These are phyloP conservation scores for Branchipolynoe longqiensis DNA, from an alignment of 2,888 invertebrate species.

Conservation along the genomic window DNA sequence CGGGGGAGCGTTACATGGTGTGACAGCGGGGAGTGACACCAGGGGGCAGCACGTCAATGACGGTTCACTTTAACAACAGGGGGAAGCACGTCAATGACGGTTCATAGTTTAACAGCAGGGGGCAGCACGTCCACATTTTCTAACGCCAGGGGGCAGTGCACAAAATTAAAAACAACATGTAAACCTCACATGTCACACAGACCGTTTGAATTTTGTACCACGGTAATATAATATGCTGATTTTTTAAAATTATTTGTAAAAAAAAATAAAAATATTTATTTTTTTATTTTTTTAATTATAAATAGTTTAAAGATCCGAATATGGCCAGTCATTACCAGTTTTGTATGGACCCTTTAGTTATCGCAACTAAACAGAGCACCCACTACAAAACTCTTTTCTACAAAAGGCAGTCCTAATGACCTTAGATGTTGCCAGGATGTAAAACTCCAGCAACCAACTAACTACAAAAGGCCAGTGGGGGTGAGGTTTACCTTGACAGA, in stretches of 20 bases:
- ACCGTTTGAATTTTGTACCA: no score
- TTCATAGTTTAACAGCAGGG: neutral
- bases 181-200: neutral
- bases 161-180: no score
- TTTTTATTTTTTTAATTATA: neutral
- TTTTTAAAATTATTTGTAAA: neutral
- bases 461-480: neutral
- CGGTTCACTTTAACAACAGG: neutral
- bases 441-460: no score
- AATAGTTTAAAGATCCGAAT: neutral
- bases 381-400: no score
- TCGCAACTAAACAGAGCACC: no score
- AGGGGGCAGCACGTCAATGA: neutral
- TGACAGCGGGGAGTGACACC: conserved; percentile 18
- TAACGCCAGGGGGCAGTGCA: no score
- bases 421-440: no score
- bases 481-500: neutral
- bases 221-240: no score
- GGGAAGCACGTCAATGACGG: neutral
- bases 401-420: no score
- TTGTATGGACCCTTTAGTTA: no score
- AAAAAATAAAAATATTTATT: neutral
- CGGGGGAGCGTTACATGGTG: neutral
- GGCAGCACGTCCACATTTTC: no score
- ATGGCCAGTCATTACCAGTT: no score